These are phyloP conservation scores for Gymnoscopelus microlampas DNA, from an alignment of 2,797 vertebrate genomes.

Conservation along the genomic window DNA sequence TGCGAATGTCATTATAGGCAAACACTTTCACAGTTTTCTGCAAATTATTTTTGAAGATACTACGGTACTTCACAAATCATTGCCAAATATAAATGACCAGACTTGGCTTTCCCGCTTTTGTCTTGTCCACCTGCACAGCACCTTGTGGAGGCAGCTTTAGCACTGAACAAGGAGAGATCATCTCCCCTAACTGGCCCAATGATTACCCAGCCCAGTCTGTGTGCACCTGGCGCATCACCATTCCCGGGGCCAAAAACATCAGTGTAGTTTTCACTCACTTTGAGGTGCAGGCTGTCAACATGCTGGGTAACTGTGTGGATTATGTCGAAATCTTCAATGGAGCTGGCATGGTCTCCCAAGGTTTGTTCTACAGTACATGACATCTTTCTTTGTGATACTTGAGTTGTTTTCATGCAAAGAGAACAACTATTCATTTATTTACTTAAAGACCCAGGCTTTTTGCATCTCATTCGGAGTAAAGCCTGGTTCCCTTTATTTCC, in stretches of 20 bases:
- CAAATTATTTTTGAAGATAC: too few relatives aligned
- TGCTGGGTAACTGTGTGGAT: constrained; percentile 75
- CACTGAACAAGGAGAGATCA: constrained; percentile 70
- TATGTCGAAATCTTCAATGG: constrained; percentile 80
- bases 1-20: too few relatives aligned
- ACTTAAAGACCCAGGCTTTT: too few relatives aligned
- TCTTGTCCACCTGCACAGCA: constrained; percentile 40
- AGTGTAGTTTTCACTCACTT: constrained; percentile 80
- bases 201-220: constrained; percentile 69
- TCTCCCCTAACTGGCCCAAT: constrained; percentile 78
- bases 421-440: too few relatives aligned
- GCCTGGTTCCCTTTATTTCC: too few relatives aligned
- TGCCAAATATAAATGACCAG: too few relatives aligned
- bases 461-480: too few relatives aligned
- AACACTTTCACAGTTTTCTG: too few relatives aligned
- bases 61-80: too few relatives aligned
- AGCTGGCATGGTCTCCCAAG: constrained; percentile 52
- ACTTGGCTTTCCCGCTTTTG: not conserved
- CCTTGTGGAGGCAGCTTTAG: constrained; percentile 78
- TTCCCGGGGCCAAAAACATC: constrained; percentile 60
- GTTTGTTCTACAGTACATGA: constrained; percentile 42
- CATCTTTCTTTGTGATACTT: constrained; percentile 4
- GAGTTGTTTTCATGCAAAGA: not conserved
- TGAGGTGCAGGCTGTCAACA: constrained; percentile 70
- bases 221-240: constrained; percentile 80